phyloP scores from a whole-genome alignment of 2,797 vertebrate genomes.

The Sebastes goodei region DNA sequence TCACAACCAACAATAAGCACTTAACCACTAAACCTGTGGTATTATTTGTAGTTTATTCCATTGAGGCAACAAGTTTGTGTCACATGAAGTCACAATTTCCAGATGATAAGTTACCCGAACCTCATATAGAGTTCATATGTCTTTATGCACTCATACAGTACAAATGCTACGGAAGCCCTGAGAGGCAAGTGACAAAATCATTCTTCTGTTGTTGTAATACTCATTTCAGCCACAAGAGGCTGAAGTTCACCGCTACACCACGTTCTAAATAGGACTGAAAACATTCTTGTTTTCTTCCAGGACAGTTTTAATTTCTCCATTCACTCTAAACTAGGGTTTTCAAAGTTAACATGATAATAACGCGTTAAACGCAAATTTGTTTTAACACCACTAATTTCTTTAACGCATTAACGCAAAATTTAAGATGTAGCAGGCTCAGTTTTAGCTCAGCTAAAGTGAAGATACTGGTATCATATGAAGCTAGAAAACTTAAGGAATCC shows the following conservation, averaged over 20 bases:
- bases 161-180: not conserved
- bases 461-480: too few species aligned
- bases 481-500: too few species aligned
- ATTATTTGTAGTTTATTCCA: not conserved
- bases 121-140: not conserved
- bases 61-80: not conserved
- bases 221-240: not conserved
- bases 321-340: not conserved
- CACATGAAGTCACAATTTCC: not conserved
- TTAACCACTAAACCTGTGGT: constrained; percentile 30
- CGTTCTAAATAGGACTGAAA: not conserved
- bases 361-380: too few species aligned
- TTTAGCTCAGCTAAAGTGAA: too few species aligned
- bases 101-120: not conserved
- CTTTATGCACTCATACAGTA: not conserved
- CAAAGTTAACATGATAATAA: not conserved
- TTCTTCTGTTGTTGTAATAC: not conserved
- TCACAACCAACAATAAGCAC: constrained; percentile 41
- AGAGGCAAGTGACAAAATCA: not conserved
- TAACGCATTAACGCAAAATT: too few species aligned
- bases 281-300: not conserved
- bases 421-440: too few species aligned
- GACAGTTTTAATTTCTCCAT: not conserved
- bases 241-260: not conserved
- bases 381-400: too few species aligned